Conservation (phyloP, 2,113 vertebrate genomes). For the Turdus rufiventris region DNA sequence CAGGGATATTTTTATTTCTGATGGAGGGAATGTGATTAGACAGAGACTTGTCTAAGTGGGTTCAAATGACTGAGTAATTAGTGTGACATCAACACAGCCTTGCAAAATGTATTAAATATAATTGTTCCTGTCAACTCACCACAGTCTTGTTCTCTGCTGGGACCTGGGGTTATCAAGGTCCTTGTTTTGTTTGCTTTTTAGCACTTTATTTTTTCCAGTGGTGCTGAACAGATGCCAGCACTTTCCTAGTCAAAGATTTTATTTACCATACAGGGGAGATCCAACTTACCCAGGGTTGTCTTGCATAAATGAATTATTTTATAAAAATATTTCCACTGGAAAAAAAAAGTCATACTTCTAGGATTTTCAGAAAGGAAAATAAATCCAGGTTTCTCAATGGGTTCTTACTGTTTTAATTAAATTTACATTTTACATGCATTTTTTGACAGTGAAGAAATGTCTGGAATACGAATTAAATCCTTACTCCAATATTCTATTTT, state of each 20-base stretch:
- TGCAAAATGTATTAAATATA: background rate
- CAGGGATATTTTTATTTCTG: background rate
- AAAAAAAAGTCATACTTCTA: background rate
- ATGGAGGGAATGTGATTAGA: background rate
- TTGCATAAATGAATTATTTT: background rate
- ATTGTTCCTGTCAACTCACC: background rate
- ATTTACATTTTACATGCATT: background rate
- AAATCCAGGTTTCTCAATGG: background rate
- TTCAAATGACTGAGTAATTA: slow-evolving; percentile 24
- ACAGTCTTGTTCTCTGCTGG: background rate
- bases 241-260: background rate
- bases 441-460: background rate
- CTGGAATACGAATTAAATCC: background rate
- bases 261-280: background rate
- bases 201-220: background rate
- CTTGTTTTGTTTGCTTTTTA: background rate
- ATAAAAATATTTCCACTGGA: background rate
- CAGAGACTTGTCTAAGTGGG: background rate
- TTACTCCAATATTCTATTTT: background rate
- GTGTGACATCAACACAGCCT: background rate
- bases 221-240: background rate
- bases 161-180: background rate
- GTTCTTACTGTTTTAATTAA: background rate
- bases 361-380: background rate
- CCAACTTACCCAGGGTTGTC: background rate